These are phyloP conservation scores for Hyla sarda DNA, from an alignment of 2,113 vertebrate species.

Conservation along the genomic window DNA sequence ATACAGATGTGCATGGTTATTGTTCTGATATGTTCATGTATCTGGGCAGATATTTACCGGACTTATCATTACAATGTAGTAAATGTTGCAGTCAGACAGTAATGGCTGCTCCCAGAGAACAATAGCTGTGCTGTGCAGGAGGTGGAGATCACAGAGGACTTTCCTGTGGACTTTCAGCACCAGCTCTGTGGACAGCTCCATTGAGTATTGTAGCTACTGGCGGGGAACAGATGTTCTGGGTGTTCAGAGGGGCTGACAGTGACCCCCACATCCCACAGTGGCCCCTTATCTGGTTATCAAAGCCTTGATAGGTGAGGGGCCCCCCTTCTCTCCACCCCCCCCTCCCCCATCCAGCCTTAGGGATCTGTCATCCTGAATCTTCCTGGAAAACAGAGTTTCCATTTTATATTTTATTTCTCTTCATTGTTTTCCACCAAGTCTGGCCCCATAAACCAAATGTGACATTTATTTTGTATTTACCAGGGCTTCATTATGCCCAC, in stretches of 20 bases:
- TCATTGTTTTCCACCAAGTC: neutral
- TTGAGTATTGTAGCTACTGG: neutral
- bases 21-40: too few species aligned
- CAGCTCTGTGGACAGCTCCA: conserved; percentile 58
- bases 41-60: neutral
- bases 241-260: conserved; percentile 46
- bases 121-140: neutral
- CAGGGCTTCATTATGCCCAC: conserved; percentile 19
- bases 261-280: conserved; percentile 1
- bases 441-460: neutral
- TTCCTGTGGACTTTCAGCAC: conserved; percentile 13
- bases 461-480: conserved; percentile 1
- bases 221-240: conserved; percentile 13
- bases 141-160: neutral
- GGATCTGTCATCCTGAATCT: conserved; percentile 20
- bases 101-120: neutral
- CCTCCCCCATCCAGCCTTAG: neutral
- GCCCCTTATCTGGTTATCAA: conserved; percentile 1
- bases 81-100: too few species aligned
- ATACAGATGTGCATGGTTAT: neutral
- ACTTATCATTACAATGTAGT: too few species aligned
- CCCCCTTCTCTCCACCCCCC: too few species aligned
- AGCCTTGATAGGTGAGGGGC: neutral
- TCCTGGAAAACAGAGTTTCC: conserved; percentile 3
- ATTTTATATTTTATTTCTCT: neutral